phyloP scores from a whole-genome alignment of 2,888 invertebrate genomes.

The Nomada flava region DNA sequence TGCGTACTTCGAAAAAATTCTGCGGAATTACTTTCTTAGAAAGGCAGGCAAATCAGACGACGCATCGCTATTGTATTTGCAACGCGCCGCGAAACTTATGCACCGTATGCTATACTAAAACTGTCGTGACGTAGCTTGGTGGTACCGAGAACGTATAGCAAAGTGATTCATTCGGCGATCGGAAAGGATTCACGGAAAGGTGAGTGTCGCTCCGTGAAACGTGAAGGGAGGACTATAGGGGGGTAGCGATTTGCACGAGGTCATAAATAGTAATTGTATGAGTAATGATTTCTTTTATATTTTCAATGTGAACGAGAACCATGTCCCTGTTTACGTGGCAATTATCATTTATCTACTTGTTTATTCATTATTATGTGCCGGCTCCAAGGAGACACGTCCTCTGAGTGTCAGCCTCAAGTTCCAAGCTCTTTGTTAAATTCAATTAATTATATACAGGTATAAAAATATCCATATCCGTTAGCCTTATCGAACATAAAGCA shows the following conservation, averaged over 20 bases:
- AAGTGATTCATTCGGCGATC: slow-evolving; percentile 43
- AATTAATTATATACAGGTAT: too few species aligned
- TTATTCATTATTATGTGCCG: not conserved
- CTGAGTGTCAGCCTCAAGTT: not conserved
- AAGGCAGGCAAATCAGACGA: slow-evolving; percentile 8
- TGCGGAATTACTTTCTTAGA: slow-evolving; percentile 27
- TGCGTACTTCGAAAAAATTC: slow-evolving; percentile 4
- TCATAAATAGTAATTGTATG: not conserved
- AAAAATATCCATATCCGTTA: too few species aligned
- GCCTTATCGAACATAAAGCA: too few species aligned
- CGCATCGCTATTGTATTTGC: slow-evolving; percentile 16
- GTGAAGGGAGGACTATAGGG: not conserved
- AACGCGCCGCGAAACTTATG: not conserved
- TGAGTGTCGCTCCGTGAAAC: slow-evolving; percentile 24
- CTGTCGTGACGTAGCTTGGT: slow-evolving; percentile 1
- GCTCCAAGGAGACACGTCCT: not conserved
- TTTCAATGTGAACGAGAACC: not conserved
- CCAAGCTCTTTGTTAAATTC: too few species aligned
- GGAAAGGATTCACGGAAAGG: slow-evolving; percentile 35
- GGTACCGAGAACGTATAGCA: slow-evolving; percentile 4
- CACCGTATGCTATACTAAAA: slow-evolving; percentile 17
- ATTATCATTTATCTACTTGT: not conserved
- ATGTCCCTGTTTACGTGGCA: not conserved
- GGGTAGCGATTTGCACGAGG: not conserved
- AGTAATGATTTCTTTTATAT: not conserved